Conservation (phyloP, 2,888 invertebrate species). For the Stenoptilia bipunctidactyla region DNA sequence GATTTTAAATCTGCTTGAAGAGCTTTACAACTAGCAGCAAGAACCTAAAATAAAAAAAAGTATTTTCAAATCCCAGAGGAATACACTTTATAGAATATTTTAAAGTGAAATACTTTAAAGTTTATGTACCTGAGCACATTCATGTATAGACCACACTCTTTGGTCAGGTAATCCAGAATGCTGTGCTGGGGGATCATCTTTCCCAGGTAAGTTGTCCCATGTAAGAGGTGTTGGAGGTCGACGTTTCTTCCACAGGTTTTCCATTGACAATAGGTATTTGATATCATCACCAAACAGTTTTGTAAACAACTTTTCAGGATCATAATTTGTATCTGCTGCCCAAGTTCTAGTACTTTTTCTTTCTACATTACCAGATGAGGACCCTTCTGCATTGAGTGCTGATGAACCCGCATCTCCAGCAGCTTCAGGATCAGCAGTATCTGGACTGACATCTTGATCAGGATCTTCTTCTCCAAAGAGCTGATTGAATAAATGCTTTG, state of each 20-base stretch:
- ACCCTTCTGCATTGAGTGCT: constrained; percentile 64
- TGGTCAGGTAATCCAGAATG: constrained; percentile 78
- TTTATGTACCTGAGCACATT: constrained; percentile 76
- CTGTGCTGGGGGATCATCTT: constrained; percentile 50
- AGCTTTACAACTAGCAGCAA: constrained; percentile 75
- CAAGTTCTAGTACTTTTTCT: constrained; percentile 86
- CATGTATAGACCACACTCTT: constrained; percentile 81
- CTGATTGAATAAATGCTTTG: constrained; percentile 99
- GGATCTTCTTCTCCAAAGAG: constrained; percentile 97
- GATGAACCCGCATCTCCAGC: constrained; percentile 76
- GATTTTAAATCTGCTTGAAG: constrained; percentile 73
- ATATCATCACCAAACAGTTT: constrained; percentile 97
- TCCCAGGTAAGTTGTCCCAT: constrained; percentile 76
- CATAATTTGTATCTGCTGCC: constrained; percentile 88
- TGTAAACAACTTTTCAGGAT: constrained; percentile 87
- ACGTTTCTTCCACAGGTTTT: constrained; percentile 94
- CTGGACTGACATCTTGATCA: constrained; percentile 97
- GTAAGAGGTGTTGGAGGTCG: constrained; percentile 85
- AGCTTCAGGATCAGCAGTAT: constrained; percentile 95
- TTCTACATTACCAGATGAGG: constrained; percentile 62
- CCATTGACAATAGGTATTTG: constrained; percentile 93
- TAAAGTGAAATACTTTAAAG: no score
- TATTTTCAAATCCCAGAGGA: no score
- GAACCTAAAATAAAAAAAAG: constrained; percentile 55
- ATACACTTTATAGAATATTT: no score